These are phyloP conservation scores for Nephrotoma flavescens DNA, from an alignment of 2,888 invertebrate genomes.

Conservation along the genomic window DNA sequence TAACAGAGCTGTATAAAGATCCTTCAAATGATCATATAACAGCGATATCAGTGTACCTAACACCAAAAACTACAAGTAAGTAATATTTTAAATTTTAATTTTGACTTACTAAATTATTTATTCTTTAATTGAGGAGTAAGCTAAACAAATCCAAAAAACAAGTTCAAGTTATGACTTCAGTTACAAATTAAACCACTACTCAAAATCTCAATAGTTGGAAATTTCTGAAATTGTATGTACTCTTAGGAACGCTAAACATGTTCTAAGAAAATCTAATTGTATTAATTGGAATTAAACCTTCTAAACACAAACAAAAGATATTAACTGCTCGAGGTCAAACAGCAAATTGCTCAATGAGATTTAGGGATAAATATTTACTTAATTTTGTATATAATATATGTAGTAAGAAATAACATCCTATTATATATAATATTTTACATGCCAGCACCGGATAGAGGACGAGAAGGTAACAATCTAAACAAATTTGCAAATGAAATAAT, in stretches of 20 bases:
- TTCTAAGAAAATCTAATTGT: too few relatives aligned
- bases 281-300: background rate
- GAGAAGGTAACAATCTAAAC: constrained; percentile 35
- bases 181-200: too few relatives aligned
- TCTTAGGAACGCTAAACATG: too few relatives aligned
- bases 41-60: constrained; percentile 93
- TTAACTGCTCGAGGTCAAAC: background rate
- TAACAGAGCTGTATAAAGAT: constrained; percentile 91
- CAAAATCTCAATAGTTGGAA: too few relatives aligned
- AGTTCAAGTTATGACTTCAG: too few relatives aligned
- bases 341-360: background rate
- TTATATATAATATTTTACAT: constrained; percentile 26
- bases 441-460: constrained; percentile 45
- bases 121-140: background rate
- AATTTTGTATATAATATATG: background rate
- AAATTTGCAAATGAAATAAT: background rate
- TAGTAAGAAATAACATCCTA: background rate
- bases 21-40: constrained; percentile 92
- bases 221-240: too few relatives aligned
- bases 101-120: background rate
- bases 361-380: background rate
- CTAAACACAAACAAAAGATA: background rate
- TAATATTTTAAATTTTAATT: constrained; percentile 15
- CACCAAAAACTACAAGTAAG: constrained; percentile 98
- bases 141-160: too few relatives aligned